Conservation (phyloP, 2,113 vertebrate species). For the Apodemus speciosus region DNA sequence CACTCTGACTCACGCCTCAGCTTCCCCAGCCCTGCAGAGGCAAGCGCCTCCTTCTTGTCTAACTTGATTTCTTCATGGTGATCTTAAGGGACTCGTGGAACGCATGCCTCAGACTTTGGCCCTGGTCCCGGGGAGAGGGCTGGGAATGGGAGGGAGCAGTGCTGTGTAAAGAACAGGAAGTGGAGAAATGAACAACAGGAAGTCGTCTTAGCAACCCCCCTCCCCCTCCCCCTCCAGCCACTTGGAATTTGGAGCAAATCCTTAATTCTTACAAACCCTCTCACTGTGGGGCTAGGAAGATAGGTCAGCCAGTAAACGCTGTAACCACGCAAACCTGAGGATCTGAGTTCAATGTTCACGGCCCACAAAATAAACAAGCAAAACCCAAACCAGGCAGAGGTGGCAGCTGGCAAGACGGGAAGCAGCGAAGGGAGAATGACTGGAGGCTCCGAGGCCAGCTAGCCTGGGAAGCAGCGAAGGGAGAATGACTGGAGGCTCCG, state of each 20-base stretch:
- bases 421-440: not conserved
- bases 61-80: not conserved
- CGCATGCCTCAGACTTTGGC: conserved; percentile 35
- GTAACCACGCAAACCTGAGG: not conserved
- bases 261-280: not conserved
- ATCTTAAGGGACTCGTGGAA: conserved; percentile 38
- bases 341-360: not conserved
- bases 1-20: not conserved
- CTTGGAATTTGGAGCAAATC: not conserved
- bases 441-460: not conserved
- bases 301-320: not conserved
- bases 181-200: conserved; percentile 15
- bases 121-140: conserved; percentile 19
- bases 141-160: not conserved
- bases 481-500: not conserved
- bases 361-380: not conserved
- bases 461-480: too few species aligned
- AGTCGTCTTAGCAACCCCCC: not conserved
- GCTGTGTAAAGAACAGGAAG: conserved; percentile 1
- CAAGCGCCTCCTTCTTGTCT: not conserved
- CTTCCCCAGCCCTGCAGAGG: not conserved
- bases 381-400: not conserved
- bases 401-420: not conserved
- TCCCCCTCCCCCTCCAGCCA: not conserved
- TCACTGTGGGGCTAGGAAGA: not conserved